These are phyloP conservation scores for Porites lutea DNA, from an alignment of 64 coral and sea anemone genomes.

Conservation along the genomic window DNA sequence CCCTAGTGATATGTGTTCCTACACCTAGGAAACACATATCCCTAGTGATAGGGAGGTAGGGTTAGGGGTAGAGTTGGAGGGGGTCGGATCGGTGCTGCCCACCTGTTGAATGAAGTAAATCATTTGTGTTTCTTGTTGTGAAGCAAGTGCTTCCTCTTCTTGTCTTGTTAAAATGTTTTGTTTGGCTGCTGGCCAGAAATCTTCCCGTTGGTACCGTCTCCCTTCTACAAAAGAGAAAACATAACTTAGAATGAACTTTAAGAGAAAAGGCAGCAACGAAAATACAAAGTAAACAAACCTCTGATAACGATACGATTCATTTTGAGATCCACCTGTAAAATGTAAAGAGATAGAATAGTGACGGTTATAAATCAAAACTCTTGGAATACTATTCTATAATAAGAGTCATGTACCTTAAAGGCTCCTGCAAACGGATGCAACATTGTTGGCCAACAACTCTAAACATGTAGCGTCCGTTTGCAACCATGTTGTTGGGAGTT, in stretches of 20 bases:
- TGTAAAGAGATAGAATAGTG: neutral
- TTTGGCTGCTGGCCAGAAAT: neutral
- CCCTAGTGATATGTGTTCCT: too few species aligned
- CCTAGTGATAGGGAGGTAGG: too few species aligned
- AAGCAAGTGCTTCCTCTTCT: neutral
- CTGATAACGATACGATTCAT: neutral
- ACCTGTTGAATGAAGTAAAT: conserved; percentile 64
- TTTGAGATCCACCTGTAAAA: conserved; percentile 10
- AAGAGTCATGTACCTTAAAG: too few species aligned
- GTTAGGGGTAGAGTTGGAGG: neutral
- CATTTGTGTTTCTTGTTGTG: conserved; percentile 59
- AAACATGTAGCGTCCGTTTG: too few species aligned
- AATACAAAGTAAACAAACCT: neutral
- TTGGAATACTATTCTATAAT: too few species aligned
- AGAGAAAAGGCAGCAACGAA: too few species aligned
- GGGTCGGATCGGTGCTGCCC: neutral
- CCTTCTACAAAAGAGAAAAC: neutral
- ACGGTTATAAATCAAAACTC: too few species aligned
- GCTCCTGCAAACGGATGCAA: too few species aligned
- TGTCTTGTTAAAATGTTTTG: neutral
- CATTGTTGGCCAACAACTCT: too few species aligned
- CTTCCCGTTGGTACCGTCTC: neutral
- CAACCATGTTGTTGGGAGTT: too few species aligned
- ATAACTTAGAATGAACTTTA: too few species aligned
- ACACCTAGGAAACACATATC: too few species aligned